These are phyloP conservation scores for Nicator chloris DNA, from an alignment of 2,113 vertebrate species.

Conservation along the genomic window DNA sequence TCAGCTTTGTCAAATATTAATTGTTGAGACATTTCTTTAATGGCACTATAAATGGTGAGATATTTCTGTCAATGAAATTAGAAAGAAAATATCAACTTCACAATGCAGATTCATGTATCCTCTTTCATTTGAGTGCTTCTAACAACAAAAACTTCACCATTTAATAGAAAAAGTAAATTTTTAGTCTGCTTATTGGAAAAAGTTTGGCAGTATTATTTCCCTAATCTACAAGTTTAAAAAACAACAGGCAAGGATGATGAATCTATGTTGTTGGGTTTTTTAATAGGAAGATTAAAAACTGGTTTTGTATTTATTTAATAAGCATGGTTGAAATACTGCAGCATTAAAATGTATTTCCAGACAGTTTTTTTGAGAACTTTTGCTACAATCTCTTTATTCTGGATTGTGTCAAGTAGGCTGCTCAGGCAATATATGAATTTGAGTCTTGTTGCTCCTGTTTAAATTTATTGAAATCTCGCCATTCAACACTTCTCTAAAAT, in stretches of 20 bases:
- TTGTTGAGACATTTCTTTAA: background rate
- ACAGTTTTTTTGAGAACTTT: background rate
- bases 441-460: background rate
- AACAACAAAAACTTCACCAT: background rate
- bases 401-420: background rate
- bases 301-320: background rate
- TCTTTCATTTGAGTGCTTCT: background rate
- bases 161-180: background rate
- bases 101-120: background rate
- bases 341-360: background rate
- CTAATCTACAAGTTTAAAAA: background rate
- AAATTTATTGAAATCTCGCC: constrained; percentile 40
- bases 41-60: background rate
- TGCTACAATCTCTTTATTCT: background rate
- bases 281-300: background rate
- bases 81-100: background rate
- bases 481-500: background rate
- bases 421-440: background rate
- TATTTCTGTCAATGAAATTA: background rate
- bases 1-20: background rate
- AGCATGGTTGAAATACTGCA: background rate
- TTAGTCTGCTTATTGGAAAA: background rate
- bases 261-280: background rate
- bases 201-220: background rate
- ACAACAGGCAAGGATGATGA: background rate